phyloP scores from a whole-genome alignment of 2,797 vertebrate genomes.

The Tarsius wallacei region DNA sequence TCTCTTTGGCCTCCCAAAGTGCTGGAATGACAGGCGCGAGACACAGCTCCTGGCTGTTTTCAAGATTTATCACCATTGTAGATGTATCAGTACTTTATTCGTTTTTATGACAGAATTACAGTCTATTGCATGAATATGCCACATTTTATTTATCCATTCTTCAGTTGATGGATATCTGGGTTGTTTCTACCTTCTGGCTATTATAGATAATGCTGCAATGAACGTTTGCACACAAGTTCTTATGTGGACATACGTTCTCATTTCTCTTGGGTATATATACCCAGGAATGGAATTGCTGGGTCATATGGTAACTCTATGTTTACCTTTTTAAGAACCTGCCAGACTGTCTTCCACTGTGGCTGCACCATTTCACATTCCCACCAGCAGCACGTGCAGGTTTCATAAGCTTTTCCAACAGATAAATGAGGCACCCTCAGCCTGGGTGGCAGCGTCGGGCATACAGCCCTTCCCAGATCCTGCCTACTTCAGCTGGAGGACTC shows the following conservation, averaged over 20 bases:
- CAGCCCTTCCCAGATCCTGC: neutral
- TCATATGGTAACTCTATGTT: neutral
- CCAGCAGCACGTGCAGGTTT: neutral
- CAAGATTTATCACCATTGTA: neutral
- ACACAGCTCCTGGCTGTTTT: neutral
- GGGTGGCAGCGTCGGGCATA: neutral
- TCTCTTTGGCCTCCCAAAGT: no score
- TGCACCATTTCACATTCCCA: neutral
- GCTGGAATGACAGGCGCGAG: no score
- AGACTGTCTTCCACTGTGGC: neutral
- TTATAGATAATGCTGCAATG: neutral
- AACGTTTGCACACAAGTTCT: neutral
- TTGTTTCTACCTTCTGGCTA: neutral
- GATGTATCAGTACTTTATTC: neutral
- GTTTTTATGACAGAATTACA: neutral
- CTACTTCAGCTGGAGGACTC: neutral
- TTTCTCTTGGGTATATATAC: neutral
- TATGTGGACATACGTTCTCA: neutral
- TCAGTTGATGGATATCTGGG: neutral
- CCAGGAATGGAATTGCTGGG: neutral
- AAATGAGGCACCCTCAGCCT: neutral
- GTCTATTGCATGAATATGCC: neutral
- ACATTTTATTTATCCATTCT: neutral
- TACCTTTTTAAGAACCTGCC: neutral
- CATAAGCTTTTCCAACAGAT: neutral